Conservation (phyloP, 2,113 vertebrate species). For the Rutilus rutilus region DNA sequence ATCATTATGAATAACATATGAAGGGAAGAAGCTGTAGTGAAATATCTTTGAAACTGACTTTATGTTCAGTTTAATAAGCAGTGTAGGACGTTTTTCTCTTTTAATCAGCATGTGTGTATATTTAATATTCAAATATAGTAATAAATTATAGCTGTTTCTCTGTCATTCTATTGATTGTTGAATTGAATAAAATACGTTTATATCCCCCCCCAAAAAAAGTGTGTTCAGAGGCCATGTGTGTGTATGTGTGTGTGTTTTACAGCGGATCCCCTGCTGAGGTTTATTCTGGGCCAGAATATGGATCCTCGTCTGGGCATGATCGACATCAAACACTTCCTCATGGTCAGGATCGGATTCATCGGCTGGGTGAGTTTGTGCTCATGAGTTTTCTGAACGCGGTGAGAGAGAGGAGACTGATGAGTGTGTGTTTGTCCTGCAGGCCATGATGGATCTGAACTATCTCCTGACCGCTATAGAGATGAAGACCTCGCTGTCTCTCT, state of each 20-base stretch:
- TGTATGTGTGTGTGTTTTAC: background rate
- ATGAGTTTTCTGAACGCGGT: too few species aligned
- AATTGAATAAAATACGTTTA: background rate
- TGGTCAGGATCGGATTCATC: conserved; percentile 62
- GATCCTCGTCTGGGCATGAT: conserved; percentile 57
- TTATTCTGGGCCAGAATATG: conserved; percentile 52
- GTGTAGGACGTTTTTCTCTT: background rate
- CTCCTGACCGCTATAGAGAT: conserved; percentile 55
- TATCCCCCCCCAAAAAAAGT: too few species aligned
- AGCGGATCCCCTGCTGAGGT: conserved; percentile 43
- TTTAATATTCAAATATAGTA: background rate
- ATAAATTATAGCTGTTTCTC: background rate
- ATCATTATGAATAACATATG: background rate
- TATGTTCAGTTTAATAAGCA: background rate
- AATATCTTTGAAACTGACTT: background rate
- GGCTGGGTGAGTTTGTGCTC: conserved; percentile 58
- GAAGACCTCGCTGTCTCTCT: conserved; percentile 21
- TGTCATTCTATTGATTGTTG: background rate
- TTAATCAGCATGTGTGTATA: background rate
- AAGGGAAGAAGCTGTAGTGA: too few species aligned
- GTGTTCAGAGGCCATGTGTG: background rate
- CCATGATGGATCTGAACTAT: conserved; percentile 50
- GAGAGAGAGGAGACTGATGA: background rate
- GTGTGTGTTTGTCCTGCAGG: conserved; percentile 41
- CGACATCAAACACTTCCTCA: conserved; percentile 59